Evolutionary conservation across 2,888 invertebrate genomes (phyloP).

Genomic region (Athrips mouffetella): DNA sequence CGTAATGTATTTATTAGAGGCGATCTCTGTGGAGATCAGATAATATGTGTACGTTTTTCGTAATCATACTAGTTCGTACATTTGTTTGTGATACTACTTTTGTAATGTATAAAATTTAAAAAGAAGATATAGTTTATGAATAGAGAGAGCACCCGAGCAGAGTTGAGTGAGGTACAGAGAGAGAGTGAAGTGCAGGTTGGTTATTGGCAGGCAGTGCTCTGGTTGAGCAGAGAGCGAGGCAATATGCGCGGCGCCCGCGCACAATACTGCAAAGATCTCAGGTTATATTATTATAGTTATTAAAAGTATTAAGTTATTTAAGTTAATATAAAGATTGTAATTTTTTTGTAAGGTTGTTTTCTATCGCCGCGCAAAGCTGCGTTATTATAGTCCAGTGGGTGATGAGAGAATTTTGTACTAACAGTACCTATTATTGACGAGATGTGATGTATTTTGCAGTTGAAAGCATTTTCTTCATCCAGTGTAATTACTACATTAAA

Average conservation of each 20-base stretch:
- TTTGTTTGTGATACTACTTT: slow-evolving; percentile 80
- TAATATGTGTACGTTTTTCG: slow-evolving; percentile 68
- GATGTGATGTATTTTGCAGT: slow-evolving; percentile 51
- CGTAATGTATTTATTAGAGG: slow-evolving; percentile 73
- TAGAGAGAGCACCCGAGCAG: slow-evolving; percentile 63
- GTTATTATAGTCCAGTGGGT: slow-evolving; percentile 54
- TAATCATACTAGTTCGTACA: slow-evolving; percentile 77
- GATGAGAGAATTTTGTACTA: slow-evolving; percentile 49
- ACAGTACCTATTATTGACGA: slow-evolving; percentile 50
- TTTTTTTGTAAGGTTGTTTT: slow-evolving; percentile 74
- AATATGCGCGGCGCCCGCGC: slow-evolving; percentile 37
- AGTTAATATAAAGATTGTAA: slow-evolving; percentile 75
- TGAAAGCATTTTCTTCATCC: slow-evolving; percentile 70
- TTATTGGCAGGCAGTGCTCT: slow-evolving; percentile 14
- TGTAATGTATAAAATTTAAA: slow-evolving; percentile 76
- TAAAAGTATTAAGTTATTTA: slow-evolving; percentile 79
- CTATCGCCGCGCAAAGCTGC: slow-evolving; percentile 54
- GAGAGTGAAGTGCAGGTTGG: slow-evolving; percentile 17
- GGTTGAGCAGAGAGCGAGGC: slow-evolving; percentile 42
- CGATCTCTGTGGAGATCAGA: slow-evolving; percentile 54
- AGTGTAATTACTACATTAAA: slow-evolving; percentile 70
- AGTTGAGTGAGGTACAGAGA: slow-evolving; percentile 52
- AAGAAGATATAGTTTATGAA: slow-evolving; percentile 68
- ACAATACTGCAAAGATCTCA: slow-evolving; percentile 72
- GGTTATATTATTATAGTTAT: slow-evolving; percentile 75